Percentiles rank a stretch among this genome's conserved stretches.
Conservation (phyloP, 1,140 invertebrate species). For the Parasteatoda tepidariorum region DNA sequence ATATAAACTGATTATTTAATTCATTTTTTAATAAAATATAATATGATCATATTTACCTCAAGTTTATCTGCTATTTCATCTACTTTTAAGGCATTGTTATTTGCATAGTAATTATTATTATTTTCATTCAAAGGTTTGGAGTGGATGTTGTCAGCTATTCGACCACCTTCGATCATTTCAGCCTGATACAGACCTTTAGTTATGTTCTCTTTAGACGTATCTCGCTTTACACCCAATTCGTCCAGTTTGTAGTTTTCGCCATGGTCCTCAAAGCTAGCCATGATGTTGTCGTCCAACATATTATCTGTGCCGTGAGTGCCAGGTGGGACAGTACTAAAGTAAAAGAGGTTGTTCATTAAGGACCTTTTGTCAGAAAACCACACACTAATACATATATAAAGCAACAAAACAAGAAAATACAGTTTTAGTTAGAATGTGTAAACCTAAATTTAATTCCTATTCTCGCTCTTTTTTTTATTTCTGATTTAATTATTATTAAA, state of each 20-base stretch:
- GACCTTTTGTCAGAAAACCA: too few species aligned
- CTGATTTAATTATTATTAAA: too few species aligned
- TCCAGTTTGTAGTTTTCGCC: constrained; percentile 75
- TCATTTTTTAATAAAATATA: too few species aligned
- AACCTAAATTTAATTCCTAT: too few species aligned
- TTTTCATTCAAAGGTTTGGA: constrained; percentile 22
- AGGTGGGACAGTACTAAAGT: constrained; percentile 68
- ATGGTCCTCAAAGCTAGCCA: constrained; percentile 74
- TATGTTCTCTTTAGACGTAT: constrained; percentile 35
- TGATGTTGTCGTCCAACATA: constrained; percentile 69
- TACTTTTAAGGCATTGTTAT: constrained; percentile 33
- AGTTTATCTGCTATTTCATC: constrained; percentile 25
- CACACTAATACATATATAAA: too few species aligned
- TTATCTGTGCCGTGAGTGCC: constrained; percentile 70
- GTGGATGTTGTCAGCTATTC: constrained; percentile 12
- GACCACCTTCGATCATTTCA: background rate
- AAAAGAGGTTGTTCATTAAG: constrained; percentile 47
- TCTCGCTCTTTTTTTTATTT: too few species aligned
- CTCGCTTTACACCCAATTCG: constrained; percentile 21
- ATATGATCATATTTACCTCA: too few species aligned
- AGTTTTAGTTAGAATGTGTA: too few species aligned
- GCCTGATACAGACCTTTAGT: constrained; percentile 16
- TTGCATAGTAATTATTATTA: constrained; percentile 52
- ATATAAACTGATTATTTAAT: too few species aligned
- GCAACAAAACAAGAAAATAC: too few species aligned